A percentile compares a stretch with the other conserved stretches of the same genome.
Conservation (phyloP, 1,140 invertebrate genomes). For the Frieseomelitta varia region DNA sequence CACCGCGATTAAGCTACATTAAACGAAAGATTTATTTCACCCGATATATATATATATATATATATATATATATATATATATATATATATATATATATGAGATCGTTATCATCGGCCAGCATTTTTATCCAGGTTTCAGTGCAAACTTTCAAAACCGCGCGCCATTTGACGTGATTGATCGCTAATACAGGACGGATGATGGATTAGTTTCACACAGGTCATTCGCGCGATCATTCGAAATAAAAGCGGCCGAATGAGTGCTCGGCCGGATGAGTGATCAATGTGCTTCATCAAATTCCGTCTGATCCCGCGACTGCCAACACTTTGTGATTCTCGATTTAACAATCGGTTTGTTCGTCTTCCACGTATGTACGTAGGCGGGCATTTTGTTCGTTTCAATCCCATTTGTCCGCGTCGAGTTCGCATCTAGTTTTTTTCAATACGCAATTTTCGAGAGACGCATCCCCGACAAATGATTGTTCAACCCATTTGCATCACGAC, state of each 20-base stretch:
- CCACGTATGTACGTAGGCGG: not conserved
- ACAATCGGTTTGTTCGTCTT: not conserved
- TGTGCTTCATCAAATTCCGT: constrained; percentile 13
- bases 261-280: constrained; percentile 8
- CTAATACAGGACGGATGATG: not conserved
- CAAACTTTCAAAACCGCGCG: constrained; percentile 24
- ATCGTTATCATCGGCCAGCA: not conserved
- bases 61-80: no score
- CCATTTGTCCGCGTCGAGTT: not conserved
- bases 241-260: constrained; percentile 16
- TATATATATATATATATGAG: not conserved
- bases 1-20: not conserved
- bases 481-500: no score
- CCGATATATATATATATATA: no score
- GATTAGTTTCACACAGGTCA: constrained; percentile 11
- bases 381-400: not conserved
- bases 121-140: not conserved
- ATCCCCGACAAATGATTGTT: not conserved
- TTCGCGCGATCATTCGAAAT: constrained; percentile 24
- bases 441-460: not conserved
- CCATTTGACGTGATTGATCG: constrained; percentile 22
- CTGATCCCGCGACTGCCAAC: constrained; percentile 1
- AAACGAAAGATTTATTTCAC: constrained; percentile 12
- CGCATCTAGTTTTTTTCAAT: no score
- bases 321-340: not conserved